Percentiles rank a stretch among this genome's conserved stretches.
Evolutionary conservation across 2,888 invertebrate genomes (phyloP).

Genomic region (Sisyra terminalis): DNA sequence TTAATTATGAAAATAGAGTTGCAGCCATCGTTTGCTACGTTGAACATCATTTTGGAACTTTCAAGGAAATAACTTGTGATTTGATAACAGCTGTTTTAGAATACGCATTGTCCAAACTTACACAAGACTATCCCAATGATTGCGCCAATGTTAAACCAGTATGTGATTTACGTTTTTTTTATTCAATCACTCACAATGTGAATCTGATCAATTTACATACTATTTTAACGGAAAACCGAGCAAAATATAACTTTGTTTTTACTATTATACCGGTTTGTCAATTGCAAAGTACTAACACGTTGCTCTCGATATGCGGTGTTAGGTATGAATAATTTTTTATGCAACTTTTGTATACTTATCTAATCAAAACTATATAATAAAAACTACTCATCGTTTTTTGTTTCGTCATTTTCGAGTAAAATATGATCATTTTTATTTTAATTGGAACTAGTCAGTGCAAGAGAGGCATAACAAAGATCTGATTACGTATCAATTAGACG

Average conservation of each 20-base stretch:
- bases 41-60: slow-evolving; percentile 26
- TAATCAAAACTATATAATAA: too few relatives aligned
- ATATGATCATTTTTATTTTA: too few relatives aligned
- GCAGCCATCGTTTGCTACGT: slow-evolving; percentile 74
- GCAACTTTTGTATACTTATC: too few relatives aligned
- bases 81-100: slow-evolving; percentile 37
- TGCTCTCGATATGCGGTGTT: slow-evolving; percentile 68
- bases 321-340: slow-evolving; percentile 39
- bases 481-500: too few relatives aligned
- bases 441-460: too few relatives aligned
- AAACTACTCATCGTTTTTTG: too few relatives aligned
- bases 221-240: slow-evolving; percentile 30
- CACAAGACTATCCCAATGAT: slow-evolving; percentile 29
- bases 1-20: slow-evolving; percentile 80
- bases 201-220: slow-evolving; percentile 26
- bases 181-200: slow-evolving; percentile 43
- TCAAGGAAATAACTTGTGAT: slow-evolving; percentile 27
- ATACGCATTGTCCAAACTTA: slow-evolving; percentile 31
- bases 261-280: slow-evolving; percentile 65
- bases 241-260: slow-evolving; percentile 41
- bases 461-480: too few relatives aligned
- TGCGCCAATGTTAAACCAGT: slow-evolving; percentile 32
- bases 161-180: slow-evolving; percentile 63
- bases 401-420: too few relatives aligned
- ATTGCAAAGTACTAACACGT: slow-evolving; percentile 65